Conservation (phyloP, 92 coral and sea anemone species). For the Porites evermanni region DNA sequence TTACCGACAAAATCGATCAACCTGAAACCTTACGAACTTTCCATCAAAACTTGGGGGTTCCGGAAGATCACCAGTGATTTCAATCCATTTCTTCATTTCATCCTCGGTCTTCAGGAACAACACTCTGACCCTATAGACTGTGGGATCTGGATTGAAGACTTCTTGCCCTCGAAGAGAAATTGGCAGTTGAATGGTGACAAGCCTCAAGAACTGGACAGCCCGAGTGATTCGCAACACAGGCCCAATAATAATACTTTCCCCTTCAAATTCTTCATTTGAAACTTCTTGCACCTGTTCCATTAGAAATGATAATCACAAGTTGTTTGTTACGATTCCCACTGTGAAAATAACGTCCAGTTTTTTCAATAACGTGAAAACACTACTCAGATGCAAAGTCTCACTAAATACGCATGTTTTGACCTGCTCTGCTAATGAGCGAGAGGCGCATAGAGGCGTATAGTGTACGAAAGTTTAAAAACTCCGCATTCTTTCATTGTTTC, state of each 20-base stretch:
- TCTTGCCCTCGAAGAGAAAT: background rate
- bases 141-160: background rate
- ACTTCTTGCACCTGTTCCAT: conserved; percentile 32
- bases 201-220: conserved; percentile 6
- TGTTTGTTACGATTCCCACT: no score
- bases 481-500: no score
- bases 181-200: conserved; percentile 31
- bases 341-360: no score
- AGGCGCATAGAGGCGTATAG: no score
- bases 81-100: conserved; percentile 26
- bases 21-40: background rate
- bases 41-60: conserved; percentile 15
- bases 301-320: no score
- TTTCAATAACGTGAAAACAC: no score
- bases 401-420: no score
- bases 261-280: conserved; percentile 18
- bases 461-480: no score
- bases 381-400: no score
- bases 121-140: conserved; percentile 11
- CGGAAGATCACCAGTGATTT: conserved; percentile 15
- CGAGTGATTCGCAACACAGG: conserved; percentile 25
- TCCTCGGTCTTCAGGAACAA: conserved; percentile 23
- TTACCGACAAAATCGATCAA: no score
- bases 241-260: background rate
- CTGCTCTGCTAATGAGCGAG: no score